Percentiles rank a stretch among this genome's conserved stretches.
These are phyloP conservation scores for Reticulitermes speratus DNA, from an alignment of 1,140 invertebrate species.

Conservation along the genomic window DNA sequence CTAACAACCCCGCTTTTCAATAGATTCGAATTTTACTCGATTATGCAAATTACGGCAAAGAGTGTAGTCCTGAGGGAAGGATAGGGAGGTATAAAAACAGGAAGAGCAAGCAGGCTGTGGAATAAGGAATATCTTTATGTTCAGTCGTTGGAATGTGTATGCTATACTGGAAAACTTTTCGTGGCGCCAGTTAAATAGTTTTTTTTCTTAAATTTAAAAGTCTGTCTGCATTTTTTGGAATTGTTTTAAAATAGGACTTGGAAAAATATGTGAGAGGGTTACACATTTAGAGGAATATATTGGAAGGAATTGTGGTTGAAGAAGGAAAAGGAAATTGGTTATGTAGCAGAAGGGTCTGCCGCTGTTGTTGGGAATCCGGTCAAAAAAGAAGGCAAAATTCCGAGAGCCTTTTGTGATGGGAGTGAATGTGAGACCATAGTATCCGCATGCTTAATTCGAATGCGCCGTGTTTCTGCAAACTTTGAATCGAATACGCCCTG, in stretches of 20 bases:
- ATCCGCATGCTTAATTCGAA: too few relatives aligned
- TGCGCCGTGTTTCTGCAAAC: too few relatives aligned
- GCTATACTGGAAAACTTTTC: background rate
- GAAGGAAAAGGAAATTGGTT: background rate
- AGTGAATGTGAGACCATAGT: too few relatives aligned
- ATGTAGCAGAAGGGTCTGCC: background rate
- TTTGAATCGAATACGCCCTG: too few relatives aligned
- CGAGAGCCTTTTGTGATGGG: too few relatives aligned
- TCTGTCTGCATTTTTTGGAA: background rate
- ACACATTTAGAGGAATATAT: too few relatives aligned
- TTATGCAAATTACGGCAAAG: background rate
- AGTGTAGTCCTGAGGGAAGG: background rate
- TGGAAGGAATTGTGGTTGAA: too few relatives aligned
- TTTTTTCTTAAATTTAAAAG: background rate
- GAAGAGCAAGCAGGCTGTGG: background rate
- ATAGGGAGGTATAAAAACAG: background rate
- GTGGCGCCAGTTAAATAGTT: background rate
- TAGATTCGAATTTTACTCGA: background rate
- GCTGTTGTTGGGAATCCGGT: too few relatives aligned
- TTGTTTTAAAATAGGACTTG: background rate
- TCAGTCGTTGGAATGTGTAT: background rate
- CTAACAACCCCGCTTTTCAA: background rate
- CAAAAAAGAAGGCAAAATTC: too few relatives aligned
- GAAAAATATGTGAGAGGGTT: background rate
- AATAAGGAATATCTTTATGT: slow-evolving; percentile 3